Evolutionary conservation across 2,797 vertebrate species (phyloP), one percentile per base, ranked within the genome.

Genomic region (Adrianichthys oophorus): DNA sequence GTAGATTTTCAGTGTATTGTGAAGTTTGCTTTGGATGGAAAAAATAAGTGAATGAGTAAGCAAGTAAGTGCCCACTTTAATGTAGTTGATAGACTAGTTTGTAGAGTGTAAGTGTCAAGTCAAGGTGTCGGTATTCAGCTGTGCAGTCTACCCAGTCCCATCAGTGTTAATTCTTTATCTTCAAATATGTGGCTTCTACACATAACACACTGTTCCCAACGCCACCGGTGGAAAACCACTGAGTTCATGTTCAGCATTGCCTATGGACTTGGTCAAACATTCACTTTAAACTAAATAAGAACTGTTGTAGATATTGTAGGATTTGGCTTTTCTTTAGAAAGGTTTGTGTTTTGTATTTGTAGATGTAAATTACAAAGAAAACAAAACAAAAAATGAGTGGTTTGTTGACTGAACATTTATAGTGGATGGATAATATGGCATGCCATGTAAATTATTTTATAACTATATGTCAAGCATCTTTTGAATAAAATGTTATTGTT

Each of bases 401-500:
- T 84, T 85, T 90, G 89, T 82, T 91, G 86, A 89, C 87, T 91
- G 90, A 91, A 89, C 78, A 80, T 91, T 90, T 87, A 83, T 87
- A 89, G 90, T 90, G 88, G 87, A 87, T 88, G 87, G 83, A 85
- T 92, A 89, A 87, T 89, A 82, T 88, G 89, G 89, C 91, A 91
- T 91, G 90, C 87, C 85, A 87, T 91, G 89, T 92, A 85, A 91
- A 85, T 91, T 85, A 91, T 90, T 91, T 92, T 86, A 85, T 90
- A 89, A 90, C 78, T 91, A 84, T 90, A 91, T 89, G 90, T 92
- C 89, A 88, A 82, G 68, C 87, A 89, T 90, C 90, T 86, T 92
- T 94, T 92, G 93, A 93, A 89, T 90, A 83, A 80, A 93, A 92
- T 85, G 85, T 91, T 62, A 86, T 87, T 85, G 90, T 88, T 87